Conservation (phyloP, 2,113 vertebrate genomes). For the Sialia sialis region DNA sequence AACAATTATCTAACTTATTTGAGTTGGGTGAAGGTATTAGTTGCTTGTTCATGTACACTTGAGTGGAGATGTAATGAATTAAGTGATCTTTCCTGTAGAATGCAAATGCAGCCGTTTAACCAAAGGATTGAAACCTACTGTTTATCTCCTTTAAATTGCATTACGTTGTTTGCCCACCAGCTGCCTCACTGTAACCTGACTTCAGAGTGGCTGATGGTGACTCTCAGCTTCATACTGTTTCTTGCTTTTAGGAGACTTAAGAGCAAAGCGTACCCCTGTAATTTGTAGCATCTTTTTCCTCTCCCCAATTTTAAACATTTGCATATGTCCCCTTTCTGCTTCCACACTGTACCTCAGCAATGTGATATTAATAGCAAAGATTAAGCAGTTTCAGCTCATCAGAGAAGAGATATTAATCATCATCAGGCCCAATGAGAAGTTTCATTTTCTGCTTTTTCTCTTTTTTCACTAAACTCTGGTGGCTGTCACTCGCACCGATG, state of each 20-base stretch:
- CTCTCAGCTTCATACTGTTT: not conserved
- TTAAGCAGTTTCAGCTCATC: conserved; percentile 60
- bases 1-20: conserved; percentile 3
- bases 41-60: not conserved
- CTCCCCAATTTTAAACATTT: not conserved
- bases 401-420: conserved; percentile 70
- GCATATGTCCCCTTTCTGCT: not conserved
- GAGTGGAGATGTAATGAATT: conserved; percentile 11
- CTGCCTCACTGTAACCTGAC: not conserved
- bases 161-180: not conserved
- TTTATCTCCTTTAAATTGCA: not conserved
- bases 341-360: conserved; percentile 15
- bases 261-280: not conserved
- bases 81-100: not conserved
- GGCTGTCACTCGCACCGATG: not conserved
- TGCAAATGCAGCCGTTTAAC: not conserved
- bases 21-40: not conserved
- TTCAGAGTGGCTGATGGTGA: not conserved
- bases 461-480: conserved; percentile 9
- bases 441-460: conserved; percentile 45
- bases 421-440: conserved; percentile 62
- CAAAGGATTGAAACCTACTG: not conserved
- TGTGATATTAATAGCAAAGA: conserved; percentile 61
- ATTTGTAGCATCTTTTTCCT: not conserved
- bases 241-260: not conserved